Conservation (phyloP, 2,888 invertebrate genomes). For the Athalia rosae region DNA sequence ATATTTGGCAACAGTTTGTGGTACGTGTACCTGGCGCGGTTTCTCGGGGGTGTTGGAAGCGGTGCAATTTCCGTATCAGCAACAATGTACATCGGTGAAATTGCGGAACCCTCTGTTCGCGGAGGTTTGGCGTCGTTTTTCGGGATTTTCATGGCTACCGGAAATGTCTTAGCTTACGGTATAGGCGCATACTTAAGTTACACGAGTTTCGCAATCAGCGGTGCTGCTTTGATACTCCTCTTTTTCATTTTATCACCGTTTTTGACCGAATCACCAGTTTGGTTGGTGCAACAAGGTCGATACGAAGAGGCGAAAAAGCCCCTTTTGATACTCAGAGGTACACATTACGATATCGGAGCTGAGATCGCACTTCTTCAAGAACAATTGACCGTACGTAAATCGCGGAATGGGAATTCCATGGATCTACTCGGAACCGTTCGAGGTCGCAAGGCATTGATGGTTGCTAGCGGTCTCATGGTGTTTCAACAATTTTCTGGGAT, state of each 20-base stretch:
- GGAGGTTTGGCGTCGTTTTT: constrained; percentile 75
- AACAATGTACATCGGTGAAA: constrained; percentile 76
- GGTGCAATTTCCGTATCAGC: constrained; percentile 72
- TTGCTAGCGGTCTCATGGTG: constrained; percentile 75
- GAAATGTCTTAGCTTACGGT: constrained; percentile 74
- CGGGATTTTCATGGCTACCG: constrained; percentile 74
- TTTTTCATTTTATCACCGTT: constrained; percentile 68
- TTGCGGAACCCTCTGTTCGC: constrained; percentile 74
- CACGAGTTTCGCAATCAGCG: constrained; percentile 71
- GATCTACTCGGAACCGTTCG: constrained; percentile 67
- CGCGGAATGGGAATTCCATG: constrained; percentile 62
- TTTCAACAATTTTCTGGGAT: constrained; percentile 75
- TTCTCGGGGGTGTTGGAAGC: constrained; percentile 74
- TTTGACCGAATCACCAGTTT: constrained; percentile 66
- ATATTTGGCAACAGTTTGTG: constrained; percentile 57
- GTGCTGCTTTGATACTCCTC: constrained; percentile 68
- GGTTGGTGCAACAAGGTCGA: constrained; percentile 61
- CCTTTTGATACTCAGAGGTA: constrained; percentile 59
- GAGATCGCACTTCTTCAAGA: constrained; percentile 61
- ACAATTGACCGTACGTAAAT: constrained; percentile 61
- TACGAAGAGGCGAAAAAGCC: constrained; percentile 58
- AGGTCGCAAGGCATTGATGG: constrained; percentile 73
- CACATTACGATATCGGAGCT: constrained; percentile 57
- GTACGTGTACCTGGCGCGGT: constrained; percentile 60
- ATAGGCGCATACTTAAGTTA: constrained; percentile 73